phyloP scores from a whole-genome alignment of 2,888 invertebrate species.

The Drosophila merina region DNA sequence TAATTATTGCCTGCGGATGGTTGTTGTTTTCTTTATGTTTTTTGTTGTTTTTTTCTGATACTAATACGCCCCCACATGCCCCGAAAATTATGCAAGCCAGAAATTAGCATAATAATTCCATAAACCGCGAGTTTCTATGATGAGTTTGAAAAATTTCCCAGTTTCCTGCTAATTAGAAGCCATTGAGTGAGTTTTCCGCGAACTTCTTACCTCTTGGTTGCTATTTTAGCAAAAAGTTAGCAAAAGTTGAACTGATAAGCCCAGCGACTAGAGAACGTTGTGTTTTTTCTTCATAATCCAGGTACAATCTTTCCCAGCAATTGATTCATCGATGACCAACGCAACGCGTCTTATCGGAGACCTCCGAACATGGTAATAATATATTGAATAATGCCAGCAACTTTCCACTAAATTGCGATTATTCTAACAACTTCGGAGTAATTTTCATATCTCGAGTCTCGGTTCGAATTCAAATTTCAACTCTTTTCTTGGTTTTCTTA shows the following conservation, averaged over 20 bases:
- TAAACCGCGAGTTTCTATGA: conserved; percentile 46
- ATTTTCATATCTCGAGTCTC: conserved; percentile 29
- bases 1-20: conserved; percentile 51
- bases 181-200: conserved; percentile 18
- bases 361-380: conserved; percentile 22
- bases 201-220: conserved; percentile 10
- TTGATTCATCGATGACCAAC: conserved; percentile 49
- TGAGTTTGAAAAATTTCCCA: background rate
- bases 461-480: conserved; percentile 2
- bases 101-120: conserved; percentile 68
- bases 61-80: conserved; percentile 28
- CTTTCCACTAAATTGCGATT: conserved; percentile 40
- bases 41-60: conserved; percentile 48
- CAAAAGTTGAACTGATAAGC: conserved; percentile 29
- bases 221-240: conserved; percentile 20
- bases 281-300: conserved; percentile 39
- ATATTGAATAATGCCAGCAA: conserved; percentile 16
- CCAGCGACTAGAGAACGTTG: background rate
- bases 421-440: conserved; percentile 40
- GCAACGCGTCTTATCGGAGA: conserved; percentile 25
- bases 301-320: conserved; percentile 46
- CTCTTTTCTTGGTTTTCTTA: background rate
- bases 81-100: conserved; percentile 8
- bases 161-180: conserved; percentile 18
- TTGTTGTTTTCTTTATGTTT: too few relatives aligned